Percentiles rank a stretch among this genome's conserved stretches.
phyloP scores from a whole-genome alignment of 2,113 vertebrate genomes.

The Pollachius pollachius region DNA sequence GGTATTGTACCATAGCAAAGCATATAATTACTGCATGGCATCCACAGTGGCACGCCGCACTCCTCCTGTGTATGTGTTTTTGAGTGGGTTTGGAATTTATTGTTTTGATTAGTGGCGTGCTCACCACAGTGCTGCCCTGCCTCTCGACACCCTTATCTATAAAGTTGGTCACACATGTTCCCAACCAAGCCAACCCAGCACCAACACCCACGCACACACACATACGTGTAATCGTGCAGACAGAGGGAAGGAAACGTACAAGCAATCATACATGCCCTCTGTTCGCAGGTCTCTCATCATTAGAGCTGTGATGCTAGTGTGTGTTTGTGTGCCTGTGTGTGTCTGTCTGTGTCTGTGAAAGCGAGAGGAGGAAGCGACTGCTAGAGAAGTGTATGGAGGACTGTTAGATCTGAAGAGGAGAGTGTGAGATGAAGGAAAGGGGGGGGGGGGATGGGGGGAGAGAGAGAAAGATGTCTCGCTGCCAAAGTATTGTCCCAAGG shows the following conservation, averaged over 20 bases:
- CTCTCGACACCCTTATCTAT: neutral
- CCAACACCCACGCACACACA: neutral
- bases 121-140: neutral
- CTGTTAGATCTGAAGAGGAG: neutral
- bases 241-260: too few relatives aligned
- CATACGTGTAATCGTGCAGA: too few relatives aligned
- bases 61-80: neutral
- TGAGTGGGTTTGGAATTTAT: neutral
- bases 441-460: neutral
- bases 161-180: neutral
- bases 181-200: neutral
- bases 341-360: neutral
- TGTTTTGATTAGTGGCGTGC: too few relatives aligned
- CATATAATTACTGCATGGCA: neutral
- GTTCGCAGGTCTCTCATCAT: neutral
- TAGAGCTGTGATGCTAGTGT: neutral
- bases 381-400: neutral
- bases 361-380: neutral
- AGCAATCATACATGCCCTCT: neutral
- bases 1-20: neutral
- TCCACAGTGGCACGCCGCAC: too few relatives aligned
- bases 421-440: slow-evolving; percentile 12
- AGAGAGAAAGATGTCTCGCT: neutral
- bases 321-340: neutral
- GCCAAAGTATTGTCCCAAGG: too few relatives aligned